These are phyloP conservation scores for Trididemnum clinides DNA, from an alignment of 23 tunicate species.

Conservation along the genomic window DNA sequence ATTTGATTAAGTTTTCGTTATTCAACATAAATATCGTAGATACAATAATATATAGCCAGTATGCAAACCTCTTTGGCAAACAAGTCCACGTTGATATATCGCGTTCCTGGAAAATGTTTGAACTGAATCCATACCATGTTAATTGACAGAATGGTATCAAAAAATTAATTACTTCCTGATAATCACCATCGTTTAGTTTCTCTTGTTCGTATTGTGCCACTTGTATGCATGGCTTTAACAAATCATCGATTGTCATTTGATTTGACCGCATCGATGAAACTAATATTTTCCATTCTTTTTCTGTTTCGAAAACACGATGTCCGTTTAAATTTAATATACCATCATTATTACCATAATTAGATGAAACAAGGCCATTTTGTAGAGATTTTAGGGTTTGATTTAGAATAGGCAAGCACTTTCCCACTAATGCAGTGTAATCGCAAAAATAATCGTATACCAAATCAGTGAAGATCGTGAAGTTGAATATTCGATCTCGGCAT, in stretches of 20 bases:
- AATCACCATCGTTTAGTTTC: slow-evolving; percentile 38
- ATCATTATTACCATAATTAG: too few relatives aligned
- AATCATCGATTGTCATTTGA: slow-evolving; percentile 12
- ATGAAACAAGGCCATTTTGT: too few relatives aligned
- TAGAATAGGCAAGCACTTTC: not conserved
- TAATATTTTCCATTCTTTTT: not conserved
- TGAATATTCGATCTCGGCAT: not conserved
- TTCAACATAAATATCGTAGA: too few relatives aligned
- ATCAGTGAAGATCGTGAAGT: not conserved
- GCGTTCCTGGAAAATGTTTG: slow-evolving; percentile 4
- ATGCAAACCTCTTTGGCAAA: slow-evolving; percentile 48
- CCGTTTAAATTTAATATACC: too few relatives aligned
- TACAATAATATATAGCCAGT: too few relatives aligned
- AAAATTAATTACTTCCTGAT: slow-evolving; percentile 55
- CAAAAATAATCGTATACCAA: slow-evolving; percentile 28
- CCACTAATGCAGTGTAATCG: not conserved
- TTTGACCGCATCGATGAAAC: not conserved
- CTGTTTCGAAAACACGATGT: too few relatives aligned
- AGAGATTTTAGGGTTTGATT: too few relatives aligned
- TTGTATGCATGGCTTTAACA: slow-evolving; percentile 66
- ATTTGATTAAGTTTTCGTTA: too few relatives aligned
- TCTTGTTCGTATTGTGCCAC: slow-evolving; percentile 58
- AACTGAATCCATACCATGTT: slow-evolving; percentile 66
- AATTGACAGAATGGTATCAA: slow-evolving; percentile 61
- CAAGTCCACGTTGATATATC: slow-evolving; percentile 60